These are phyloP conservation scores for Aplodontia rufa DNA, from an alignment of 2,113 vertebrate species.

Conservation along the genomic window DNA sequence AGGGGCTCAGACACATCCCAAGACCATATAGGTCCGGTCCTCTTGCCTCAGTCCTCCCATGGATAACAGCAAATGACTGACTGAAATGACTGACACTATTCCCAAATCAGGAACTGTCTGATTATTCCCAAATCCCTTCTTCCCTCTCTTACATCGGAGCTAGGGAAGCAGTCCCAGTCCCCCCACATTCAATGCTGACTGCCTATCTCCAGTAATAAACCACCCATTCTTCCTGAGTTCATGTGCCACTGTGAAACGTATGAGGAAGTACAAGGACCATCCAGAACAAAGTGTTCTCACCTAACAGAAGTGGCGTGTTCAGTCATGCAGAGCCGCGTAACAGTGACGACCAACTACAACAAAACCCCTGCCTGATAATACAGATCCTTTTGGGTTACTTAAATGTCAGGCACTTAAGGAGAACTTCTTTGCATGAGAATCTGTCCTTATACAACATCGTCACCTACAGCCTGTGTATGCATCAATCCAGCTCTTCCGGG, in stretches of 20 bases:
- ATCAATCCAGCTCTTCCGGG: background rate
- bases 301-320: background rate
- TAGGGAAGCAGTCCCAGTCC: background rate
- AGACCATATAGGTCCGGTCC: background rate
- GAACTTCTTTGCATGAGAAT: background rate
- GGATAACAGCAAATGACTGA: background rate
- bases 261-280: background rate
- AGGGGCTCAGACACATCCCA: background rate
- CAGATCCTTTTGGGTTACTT: background rate
- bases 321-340: background rate
- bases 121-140: background rate
- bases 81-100: background rate
- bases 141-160: background rate
- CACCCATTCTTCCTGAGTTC: background rate
- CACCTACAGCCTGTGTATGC: background rate
- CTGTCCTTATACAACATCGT: background rate
- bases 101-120: background rate
- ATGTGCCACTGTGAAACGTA: background rate
- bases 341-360: background rate
- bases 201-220: background rate
- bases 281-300: background rate
- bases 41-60: background rate
- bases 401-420: background rate
- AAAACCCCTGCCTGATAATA: background rate
- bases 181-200: background rate